phyloP scores from a whole-genome alignment of 2,888 invertebrate genomes.

The Carterocephalus palaemon region DNA sequence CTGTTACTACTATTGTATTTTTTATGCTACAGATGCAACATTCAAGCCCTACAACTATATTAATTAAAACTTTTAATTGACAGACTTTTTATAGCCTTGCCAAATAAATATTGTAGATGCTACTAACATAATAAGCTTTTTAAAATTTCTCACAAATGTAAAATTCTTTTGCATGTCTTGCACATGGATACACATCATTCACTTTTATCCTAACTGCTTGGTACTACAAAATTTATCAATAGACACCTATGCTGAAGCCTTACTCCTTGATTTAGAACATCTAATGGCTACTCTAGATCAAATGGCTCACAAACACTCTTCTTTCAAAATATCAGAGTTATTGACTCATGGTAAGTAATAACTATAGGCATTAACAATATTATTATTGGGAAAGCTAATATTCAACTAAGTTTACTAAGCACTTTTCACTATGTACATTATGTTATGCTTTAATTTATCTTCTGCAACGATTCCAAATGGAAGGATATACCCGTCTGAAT shows the following conservation, averaged over 20 bases:
- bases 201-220: conserved; percentile 60
- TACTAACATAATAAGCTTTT: conserved; percentile 33
- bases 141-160: conserved; percentile 42
- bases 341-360: conserved; percentile 72
- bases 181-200: conserved; percentile 68
- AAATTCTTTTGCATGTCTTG: conserved; percentile 76
- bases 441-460: too few species aligned
- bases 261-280: conserved; percentile 78
- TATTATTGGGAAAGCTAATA: neutral
- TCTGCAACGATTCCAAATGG: too few species aligned
- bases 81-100: conserved; percentile 5
- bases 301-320: conserved; percentile 76
- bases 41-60: too few species aligned
- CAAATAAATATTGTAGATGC: conserved; percentile 13
- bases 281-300: conserved; percentile 78
- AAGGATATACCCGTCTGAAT: too few species aligned
- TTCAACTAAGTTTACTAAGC: too few species aligned
- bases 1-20: too few species aligned
- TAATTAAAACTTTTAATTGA: too few species aligned
- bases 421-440: too few species aligned
- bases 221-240: conserved; percentile 48
- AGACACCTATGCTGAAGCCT: conserved; percentile 77
- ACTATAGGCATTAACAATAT: conserved; percentile 15
- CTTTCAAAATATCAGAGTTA: conserved; percentile 75
- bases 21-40: neutral